Conservation (phyloP, 2,888 invertebrate genomes). For the Ophion slaviceki region DNA sequence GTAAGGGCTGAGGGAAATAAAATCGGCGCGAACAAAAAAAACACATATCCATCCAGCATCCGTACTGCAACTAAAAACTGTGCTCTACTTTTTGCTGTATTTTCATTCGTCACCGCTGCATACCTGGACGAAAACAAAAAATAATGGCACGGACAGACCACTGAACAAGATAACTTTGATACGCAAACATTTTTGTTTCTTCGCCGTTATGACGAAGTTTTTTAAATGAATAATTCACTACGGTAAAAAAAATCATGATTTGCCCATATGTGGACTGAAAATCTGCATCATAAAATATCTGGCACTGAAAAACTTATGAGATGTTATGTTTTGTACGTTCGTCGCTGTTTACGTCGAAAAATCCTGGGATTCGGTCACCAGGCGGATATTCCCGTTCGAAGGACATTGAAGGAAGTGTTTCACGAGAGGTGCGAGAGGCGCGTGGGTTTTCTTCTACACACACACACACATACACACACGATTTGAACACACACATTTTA, state of each 20-base stretch:
- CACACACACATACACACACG: not conserved
- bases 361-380: constrained; percentile 61
- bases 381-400: constrained; percentile 60
- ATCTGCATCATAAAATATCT: not conserved
- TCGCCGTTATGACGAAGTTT: too few species aligned
- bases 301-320: not conserved
- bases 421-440: constrained; percentile 28
- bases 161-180: too few species aligned
- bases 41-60: too few species aligned
- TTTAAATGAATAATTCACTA: too few species aligned
- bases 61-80: too few species aligned
- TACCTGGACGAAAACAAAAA: too few species aligned
- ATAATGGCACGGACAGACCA: too few species aligned
- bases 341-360: constrained; percentile 40
- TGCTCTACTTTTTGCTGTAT: too few species aligned
- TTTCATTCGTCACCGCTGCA: too few species aligned
- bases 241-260: too few species aligned
- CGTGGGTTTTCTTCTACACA: constrained; percentile 40
- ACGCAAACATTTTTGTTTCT: too few species aligned
- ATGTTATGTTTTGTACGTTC: not conserved
- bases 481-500: not conserved
- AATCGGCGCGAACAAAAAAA: not conserved
- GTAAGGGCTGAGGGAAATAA: not conserved
- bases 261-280: too few species aligned
- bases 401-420: constrained; percentile 57